Base-by-base conservation (phyloP, 2,888 invertebrate genomes). In the Melieria picta region DNA sequence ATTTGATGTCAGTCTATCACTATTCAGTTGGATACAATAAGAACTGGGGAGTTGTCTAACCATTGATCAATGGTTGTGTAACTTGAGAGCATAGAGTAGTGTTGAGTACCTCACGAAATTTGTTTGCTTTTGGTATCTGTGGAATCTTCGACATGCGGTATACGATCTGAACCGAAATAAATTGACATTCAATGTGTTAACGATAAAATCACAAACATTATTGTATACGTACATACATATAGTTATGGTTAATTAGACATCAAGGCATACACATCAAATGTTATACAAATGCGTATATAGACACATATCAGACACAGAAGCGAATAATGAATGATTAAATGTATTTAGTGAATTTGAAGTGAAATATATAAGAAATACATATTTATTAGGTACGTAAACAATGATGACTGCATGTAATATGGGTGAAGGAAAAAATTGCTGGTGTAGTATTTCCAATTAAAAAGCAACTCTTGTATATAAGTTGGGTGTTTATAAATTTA, bases 71-170 rank as follows among this genome's bases (percentile, higher is more conserved):
- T 16, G 16, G 16, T 16, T 16, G 16, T 16, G 16, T 16, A 16
- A 16, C 16, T 16, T 16, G 16, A 16, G 16, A 16, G 16, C 16
- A 16, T 16, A 16, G 16, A 16, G 16, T 16, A 16, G 16, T 16
- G 16, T 16, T 16, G 16, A 16, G 73, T 79, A 79, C 79, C 79
- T 79, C 77, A 74, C 72, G 75, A 67, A 77, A 78, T 73, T 75
- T 78, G 69, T 71, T 76, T 70, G 74, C 72, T 72, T 71, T 74
- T 64, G 78, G 75, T 66, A 74, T 76, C 69, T 76, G 80, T 75
- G 79, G 74, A 74, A 77, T 71, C 79, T 78, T 79, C 68, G 78
- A 77, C 76, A 79, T 76, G 76, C 81, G 80, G 78, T 79, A 78
- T 77, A 79, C 78, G 75, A 80, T 77, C 80, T 81, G 78, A 68